Conservation (phyloP, 2,888 invertebrate genomes). For the Drosophila pegasa region DNA sequence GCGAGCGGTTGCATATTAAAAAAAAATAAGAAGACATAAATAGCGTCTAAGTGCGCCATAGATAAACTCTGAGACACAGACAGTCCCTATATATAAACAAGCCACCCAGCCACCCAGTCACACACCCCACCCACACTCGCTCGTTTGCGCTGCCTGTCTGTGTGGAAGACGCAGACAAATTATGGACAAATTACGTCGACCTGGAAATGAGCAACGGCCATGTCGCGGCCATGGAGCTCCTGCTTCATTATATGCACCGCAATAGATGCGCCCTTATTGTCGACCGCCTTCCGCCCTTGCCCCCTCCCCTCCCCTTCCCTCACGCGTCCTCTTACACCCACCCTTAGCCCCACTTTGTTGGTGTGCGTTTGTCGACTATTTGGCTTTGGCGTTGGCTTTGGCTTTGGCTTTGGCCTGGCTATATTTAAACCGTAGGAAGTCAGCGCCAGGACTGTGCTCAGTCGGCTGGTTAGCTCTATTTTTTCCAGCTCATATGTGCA, state of each 20-base stretch:
- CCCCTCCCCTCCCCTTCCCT: neutral
- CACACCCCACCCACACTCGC: neutral
- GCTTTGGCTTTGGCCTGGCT: conserved; percentile 55
- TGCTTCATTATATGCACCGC: conserved; percentile 72
- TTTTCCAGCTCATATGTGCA: conserved; percentile 34
- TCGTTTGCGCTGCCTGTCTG: conserved; percentile 30
- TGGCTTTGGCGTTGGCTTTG: conserved; percentile 64
- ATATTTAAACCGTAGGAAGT: conserved; percentile 78
- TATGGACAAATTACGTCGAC: conserved; percentile 84
- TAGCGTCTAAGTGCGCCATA: conserved; percentile 72
- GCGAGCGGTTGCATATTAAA: conserved; percentile 48
- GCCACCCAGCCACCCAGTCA: neutral
- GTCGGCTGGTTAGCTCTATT: conserved; percentile 55
- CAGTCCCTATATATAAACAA: conserved; percentile 20
- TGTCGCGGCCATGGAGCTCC: conserved; percentile 66
- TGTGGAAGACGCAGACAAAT: conserved; percentile 82
- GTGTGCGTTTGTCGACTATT: conserved; percentile 72
- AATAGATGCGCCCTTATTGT: conserved; percentile 59
- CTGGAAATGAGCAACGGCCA: conserved; percentile 82
- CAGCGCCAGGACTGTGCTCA: conserved; percentile 58
- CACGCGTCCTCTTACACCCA: too few relatives aligned
- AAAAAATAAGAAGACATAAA: conserved; percentile 70
- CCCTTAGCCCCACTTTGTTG: conserved; percentile 26
- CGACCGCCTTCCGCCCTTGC: conserved; percentile 5
- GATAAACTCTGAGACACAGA: conserved; percentile 67